Evolutionary conservation across 2,113 vertebrate genomes (phyloP).

Genomic region (Pleuronectes platessa): DNA sequence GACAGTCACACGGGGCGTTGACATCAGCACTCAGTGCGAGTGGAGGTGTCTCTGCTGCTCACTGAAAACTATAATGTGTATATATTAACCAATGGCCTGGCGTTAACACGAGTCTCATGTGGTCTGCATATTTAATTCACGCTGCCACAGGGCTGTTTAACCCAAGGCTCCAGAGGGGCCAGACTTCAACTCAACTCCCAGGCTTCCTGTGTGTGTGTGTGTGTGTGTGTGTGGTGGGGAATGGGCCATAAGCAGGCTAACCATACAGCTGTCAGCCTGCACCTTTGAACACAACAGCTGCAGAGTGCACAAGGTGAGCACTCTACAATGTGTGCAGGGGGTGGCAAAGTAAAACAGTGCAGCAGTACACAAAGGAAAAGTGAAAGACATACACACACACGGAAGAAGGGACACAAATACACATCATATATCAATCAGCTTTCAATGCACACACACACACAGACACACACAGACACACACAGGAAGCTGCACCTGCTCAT

Average conservation of each 20-base stretch:
- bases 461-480: background rate
- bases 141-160: constrained; percentile 37
- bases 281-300: constrained; percentile 41
- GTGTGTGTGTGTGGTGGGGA: constrained; percentile 1
- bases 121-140: constrained; percentile 56
- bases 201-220: background rate
- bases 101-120: constrained; percentile 34
- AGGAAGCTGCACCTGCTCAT: constrained; percentile 52
- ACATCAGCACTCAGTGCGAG: constrained; percentile 47
- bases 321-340: constrained; percentile 10
- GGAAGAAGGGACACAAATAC: background rate
- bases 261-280: constrained; percentile 46
- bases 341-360: constrained; percentile 1
- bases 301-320: constrained; percentile 31
- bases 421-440: constrained; percentile 36
- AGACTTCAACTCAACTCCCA: constrained; percentile 14
- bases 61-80: constrained; percentile 54
- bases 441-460: background rate
- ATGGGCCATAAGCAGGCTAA: constrained; percentile 40
- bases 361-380: constrained; percentile 13
- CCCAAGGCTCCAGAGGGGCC: constrained; percentile 27
- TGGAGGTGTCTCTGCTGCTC: constrained; percentile 56
- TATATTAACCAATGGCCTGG: constrained; percentile 40
- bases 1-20: constrained; percentile 57
- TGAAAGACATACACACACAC: background rate